A percentile compares a stretch with the other conserved stretches of the same genome.
phyloP scores from a whole-genome alignment of 2,797 vertebrate genomes.

The Molossus alvarezi region DNA sequence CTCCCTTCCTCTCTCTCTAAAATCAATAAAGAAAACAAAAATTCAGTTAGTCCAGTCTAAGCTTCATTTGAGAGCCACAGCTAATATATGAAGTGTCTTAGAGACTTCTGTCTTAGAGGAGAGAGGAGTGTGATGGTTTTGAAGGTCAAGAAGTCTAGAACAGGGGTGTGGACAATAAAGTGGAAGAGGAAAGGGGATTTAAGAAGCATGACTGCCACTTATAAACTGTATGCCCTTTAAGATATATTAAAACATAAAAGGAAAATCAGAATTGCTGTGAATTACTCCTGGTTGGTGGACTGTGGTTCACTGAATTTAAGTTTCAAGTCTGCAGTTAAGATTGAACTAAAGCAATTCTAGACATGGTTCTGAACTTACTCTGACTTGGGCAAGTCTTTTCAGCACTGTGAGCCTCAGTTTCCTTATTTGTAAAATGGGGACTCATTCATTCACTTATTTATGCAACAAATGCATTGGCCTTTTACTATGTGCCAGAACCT shows the following conservation, averaged over 20 bases:
- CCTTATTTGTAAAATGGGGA: not conserved
- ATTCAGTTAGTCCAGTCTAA: not conserved
- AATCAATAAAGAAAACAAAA: not conserved
- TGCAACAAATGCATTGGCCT: not conserved
- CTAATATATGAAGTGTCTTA: not conserved
- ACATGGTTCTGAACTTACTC: not conserved
- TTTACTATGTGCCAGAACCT: not conserved
- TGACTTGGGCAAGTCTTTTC: not conserved
- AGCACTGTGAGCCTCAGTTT: constrained; percentile 13
- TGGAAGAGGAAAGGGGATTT: not conserved
- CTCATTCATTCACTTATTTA: not conserved
- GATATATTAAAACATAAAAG: not conserved
- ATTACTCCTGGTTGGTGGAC: not conserved
- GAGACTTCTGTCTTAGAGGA: not conserved
- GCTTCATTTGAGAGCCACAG: not conserved
- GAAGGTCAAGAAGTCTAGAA: not conserved
- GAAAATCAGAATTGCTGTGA: not conserved
- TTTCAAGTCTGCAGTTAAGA: not conserved
- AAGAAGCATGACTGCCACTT: not conserved
- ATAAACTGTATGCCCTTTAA: not conserved
- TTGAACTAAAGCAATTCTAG: not conserved
- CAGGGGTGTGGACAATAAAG: not conserved
- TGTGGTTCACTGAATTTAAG: not conserved
- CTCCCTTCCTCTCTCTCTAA: too few species aligned
- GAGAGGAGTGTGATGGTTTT: not conserved